A percentile compares a stretch with the other conserved stretches of the same genome.
Conservation (phyloP, 2,113 vertebrate species). For the Corythaeola cristata region DNA sequence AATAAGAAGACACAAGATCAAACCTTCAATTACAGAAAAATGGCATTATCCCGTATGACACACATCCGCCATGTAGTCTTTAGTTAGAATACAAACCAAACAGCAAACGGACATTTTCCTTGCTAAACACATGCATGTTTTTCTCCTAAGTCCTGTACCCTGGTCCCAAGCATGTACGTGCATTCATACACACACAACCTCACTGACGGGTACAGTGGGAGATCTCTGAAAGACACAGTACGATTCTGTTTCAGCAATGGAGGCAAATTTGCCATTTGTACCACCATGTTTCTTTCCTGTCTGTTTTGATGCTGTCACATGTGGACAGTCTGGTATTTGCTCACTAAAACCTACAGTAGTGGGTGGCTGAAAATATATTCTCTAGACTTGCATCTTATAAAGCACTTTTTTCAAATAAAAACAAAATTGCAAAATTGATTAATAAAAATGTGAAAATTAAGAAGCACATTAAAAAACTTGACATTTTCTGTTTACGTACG, state of each 20-base stretch:
- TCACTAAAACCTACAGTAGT: not conserved
- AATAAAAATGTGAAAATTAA: not conserved
- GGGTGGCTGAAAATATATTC: not conserved
- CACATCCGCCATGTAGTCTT: not conserved
- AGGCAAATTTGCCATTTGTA: not conserved
- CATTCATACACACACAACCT: not conserved
- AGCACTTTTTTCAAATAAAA: not conserved
- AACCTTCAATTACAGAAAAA: not conserved
- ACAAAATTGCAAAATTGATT: not conserved
- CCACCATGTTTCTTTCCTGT: not conserved
- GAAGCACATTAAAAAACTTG: not conserved
- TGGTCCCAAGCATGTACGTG: not conserved
- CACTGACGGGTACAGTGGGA: not conserved
- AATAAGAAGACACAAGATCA: not conserved
- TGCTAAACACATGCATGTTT: not conserved
- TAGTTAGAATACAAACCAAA: not conserved
- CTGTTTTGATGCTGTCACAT: not conserved
- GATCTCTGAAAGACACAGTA: not conserved
- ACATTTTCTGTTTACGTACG: conserved; percentile 74
- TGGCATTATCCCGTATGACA: not conserved
- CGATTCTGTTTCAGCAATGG: not conserved
- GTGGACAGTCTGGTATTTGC: not conserved
- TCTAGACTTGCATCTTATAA: not conserved
- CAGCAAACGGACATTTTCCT: not conserved
- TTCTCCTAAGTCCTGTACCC: not conserved